Conservation (phyloP, 2,113 vertebrate species). For the Colossoma macropomum region DNA sequence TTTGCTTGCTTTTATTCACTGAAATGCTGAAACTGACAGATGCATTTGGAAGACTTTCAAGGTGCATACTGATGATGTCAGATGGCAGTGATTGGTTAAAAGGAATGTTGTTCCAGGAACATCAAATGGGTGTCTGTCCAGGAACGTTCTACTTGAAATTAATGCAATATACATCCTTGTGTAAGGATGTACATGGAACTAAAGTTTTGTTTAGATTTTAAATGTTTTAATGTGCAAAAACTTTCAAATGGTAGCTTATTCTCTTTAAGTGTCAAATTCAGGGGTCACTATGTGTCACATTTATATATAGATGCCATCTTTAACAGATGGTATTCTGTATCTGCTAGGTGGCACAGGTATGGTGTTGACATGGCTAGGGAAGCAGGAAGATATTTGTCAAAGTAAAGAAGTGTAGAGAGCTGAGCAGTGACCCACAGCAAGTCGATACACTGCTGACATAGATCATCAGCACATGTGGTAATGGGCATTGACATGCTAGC, state of each 20-base stretch:
- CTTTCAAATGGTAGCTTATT: background rate
- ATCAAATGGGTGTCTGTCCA: too few relatives aligned
- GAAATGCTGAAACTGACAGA: too few relatives aligned
- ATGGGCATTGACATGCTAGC: conserved; percentile 4
- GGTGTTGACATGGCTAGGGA: conserved; percentile 25
- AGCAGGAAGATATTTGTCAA: conserved; percentile 45
- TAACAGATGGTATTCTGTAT: conserved; percentile 14
- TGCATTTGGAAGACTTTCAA: too few relatives aligned
- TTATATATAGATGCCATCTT: background rate
- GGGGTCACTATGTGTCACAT: background rate
- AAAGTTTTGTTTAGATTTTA: too few relatives aligned
- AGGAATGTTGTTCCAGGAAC: too few relatives aligned
- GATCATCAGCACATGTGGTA: conserved; percentile 31
- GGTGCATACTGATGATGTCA: too few relatives aligned
- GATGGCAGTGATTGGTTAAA: too few relatives aligned
- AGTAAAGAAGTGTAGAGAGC: conserved; percentile 39
- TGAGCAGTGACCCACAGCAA: conserved; percentile 25
- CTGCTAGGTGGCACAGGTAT: conserved; percentile 34
- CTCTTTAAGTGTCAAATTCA: background rate
- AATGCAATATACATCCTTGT: too few relatives aligned
- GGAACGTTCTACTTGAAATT: too few relatives aligned
- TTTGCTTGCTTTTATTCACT: too few relatives aligned
- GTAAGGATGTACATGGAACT: too few relatives aligned
- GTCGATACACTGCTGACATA: conserved; percentile 36
- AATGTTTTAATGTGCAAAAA: too few relatives aligned